Base-by-base conservation (phyloP, 2,797 vertebrate genomes). In the Oceanodroma leucorhoa region DNA sequence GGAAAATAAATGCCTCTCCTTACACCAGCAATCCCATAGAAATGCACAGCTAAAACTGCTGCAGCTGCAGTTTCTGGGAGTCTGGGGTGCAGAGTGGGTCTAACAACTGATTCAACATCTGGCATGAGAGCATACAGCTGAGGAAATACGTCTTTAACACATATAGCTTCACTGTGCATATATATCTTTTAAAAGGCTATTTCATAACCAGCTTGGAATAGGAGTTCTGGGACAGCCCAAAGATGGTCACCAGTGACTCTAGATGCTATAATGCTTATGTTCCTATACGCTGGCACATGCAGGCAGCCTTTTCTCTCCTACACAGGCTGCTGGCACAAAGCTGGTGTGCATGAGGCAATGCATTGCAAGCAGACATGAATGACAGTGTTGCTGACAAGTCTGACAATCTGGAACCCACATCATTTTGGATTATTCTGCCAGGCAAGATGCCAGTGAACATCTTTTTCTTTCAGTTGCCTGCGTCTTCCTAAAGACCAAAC, bases 61-160 rank as follows among this genome's bases (percentile, higher is more conserved):
- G 32, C 45, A 43, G 55, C 60, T 94, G 43, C 36, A 75, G 41
- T 40, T 80, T 60, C 27, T 51, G 50, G 45, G 50, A 85, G 20
- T 80, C 64, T 76, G 64, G 22, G 32, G 13, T 66, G 7, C 46
- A 58, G 38, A 65, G 8, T 10, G 7, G 4, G 11, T 75, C 72
- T 92, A 81, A 83, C 82, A 55, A 24, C 51, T 58, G 34, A 34
- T 65, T 50, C 67, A 83, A 13, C 48, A 53, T n/a, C 60, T 83
- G 58, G n/a, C 29, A 34, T 14, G 22, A 72, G 18, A 50, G 17
- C 32, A 50, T 7, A 34, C 8, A 83, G 53, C 70, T 14, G 36
- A 87, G 75, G 73, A 92, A 94, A 87, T 75, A 27, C 2, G 3
- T 58, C 40, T 80, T 87, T 84, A 86, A 73, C 38, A 73, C 43